A percentile compares a stretch with the other conserved stretches of the same genome.
phyloP scores from a whole-genome alignment of 2,113 vertebrate species.

The Heteronetta atricapilla region DNA sequence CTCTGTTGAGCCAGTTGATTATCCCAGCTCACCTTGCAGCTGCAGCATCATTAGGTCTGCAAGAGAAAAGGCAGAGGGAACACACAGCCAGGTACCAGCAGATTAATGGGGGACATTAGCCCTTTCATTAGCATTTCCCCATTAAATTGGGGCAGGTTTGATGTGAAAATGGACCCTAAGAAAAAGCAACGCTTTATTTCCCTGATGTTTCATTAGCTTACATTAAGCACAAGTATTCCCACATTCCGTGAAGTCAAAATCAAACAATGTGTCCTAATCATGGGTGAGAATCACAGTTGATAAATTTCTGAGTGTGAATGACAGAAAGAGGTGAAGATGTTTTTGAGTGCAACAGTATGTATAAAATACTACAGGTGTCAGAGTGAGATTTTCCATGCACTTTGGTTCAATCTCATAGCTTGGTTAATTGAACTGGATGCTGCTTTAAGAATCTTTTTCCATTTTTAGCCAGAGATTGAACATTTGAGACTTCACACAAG shows the following conservation, averaged over 20 bases:
- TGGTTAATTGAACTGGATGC: slow-evolving; percentile 41
- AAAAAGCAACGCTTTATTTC: neutral
- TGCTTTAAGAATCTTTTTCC: slow-evolving; percentile 18
- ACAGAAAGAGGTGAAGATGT: neutral
- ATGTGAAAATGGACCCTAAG: neutral
- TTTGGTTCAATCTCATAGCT: neutral
- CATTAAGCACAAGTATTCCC: neutral
- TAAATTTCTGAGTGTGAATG: neutral
- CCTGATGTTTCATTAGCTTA: neutral
- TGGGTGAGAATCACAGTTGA: neutral
- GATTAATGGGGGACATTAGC: neutral
- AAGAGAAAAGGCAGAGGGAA: neutral
- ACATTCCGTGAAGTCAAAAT: neutral
- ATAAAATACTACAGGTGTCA: slow-evolving; percentile 9
- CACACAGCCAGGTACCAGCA: neutral
- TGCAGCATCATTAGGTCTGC: neutral
- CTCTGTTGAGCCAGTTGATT: neutral
- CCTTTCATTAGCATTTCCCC: neutral
- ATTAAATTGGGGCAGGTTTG: neutral
- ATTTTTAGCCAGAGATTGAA: slow-evolving; percentile 17
- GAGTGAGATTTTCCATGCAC: slow-evolving; percentile 19
- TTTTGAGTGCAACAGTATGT: neutral
- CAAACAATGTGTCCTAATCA: neutral
- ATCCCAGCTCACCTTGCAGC: neutral
- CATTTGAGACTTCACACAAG: neutral